Evolutionary conservation across 1,140 invertebrate species (phyloP).

Genomic region (Drosophila trapezifrons): DNA sequence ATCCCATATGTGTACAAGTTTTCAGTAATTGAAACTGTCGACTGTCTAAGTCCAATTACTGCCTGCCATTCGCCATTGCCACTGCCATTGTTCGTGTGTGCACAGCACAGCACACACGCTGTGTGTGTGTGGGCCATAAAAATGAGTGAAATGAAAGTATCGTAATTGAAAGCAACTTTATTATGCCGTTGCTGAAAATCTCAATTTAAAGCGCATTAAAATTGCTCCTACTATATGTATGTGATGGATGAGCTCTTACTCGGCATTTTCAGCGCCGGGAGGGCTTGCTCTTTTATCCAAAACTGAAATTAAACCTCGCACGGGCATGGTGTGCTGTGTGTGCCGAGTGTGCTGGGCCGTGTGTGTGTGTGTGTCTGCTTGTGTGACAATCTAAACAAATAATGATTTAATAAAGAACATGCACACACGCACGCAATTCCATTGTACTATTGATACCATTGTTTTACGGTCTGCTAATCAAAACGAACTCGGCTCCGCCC

Average conservation of each 20-base stretch:
- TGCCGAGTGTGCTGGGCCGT: slow-evolving; percentile 7
- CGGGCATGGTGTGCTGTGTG: background rate
- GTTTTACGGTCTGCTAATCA: slow-evolving; percentile 79
- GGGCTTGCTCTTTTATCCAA: slow-evolving; percentile 67
- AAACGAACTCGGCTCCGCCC: slow-evolving; percentile 60
- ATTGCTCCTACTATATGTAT: slow-evolving; percentile 21
- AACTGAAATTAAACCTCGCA: slow-evolving; percentile 44
- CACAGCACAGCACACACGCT: slow-evolving; percentile 11
- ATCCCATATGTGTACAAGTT: slow-evolving; percentile 62
- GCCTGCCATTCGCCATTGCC: slow-evolving; percentile 39
- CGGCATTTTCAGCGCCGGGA: slow-evolving; percentile 16
- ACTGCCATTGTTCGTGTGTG: slow-evolving; percentile 12
- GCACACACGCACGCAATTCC: slow-evolving; percentile 53
- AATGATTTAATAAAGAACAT: slow-evolving; percentile 74
- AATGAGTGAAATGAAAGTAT: slow-evolving; percentile 47
- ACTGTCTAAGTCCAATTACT: slow-evolving; percentile 57
- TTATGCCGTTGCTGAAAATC: slow-evolving; percentile 43
- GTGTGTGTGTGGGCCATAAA: slow-evolving; percentile 32
- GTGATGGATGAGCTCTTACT: slow-evolving; percentile 52
- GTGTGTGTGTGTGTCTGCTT: slow-evolving; percentile 29
- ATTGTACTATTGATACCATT: slow-evolving; percentile 74
- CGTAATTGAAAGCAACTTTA: slow-evolving; percentile 56
- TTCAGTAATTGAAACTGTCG: slow-evolving; percentile 70
- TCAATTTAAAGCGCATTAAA: slow-evolving; percentile 61
- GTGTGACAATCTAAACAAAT: slow-evolving; percentile 69